phyloP scores from a whole-genome alignment of 2,797 vertebrate species.

The Silurus lanzhouensis region DNA sequence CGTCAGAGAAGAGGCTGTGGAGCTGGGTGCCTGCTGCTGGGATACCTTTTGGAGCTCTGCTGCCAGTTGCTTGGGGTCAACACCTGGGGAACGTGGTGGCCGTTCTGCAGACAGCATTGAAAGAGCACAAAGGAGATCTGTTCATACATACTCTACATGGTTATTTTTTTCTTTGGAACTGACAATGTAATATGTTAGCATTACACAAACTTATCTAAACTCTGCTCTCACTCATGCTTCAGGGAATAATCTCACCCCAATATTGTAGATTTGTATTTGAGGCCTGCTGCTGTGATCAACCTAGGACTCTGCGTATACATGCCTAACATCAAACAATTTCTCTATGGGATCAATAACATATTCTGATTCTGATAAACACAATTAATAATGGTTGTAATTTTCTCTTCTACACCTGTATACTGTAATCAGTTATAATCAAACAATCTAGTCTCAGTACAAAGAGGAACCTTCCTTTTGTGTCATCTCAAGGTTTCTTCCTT shows the following conservation, averaged over 20 bases:
- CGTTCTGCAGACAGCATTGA: slow-evolving; percentile 29
- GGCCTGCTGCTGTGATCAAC: not conserved
- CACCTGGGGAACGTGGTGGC: slow-evolving; percentile 77
- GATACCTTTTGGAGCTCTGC: slow-evolving; percentile 98
- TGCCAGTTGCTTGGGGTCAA: slow-evolving; percentile 96
- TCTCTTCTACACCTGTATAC: not conserved
- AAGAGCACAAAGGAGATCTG: not conserved
- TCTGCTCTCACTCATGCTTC: not conserved
- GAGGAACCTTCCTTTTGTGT: not conserved
- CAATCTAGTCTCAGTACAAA: not conserved
- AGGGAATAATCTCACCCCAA: not conserved
- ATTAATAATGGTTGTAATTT: not conserved
- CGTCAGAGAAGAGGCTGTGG: slow-evolving; percentile 67
- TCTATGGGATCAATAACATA: too few species aligned
- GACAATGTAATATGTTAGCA: not conserved
- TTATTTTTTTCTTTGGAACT: not conserved
- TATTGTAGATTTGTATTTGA: not conserved
- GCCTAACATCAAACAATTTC: not conserved
- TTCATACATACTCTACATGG: not conserved
- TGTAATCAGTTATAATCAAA: not conserved
- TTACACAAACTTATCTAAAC: not conserved
- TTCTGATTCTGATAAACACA: not conserved
- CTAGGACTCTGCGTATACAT: not conserved
- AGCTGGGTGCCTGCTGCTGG: slow-evolving; percentile 85
- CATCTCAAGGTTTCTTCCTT: not conserved